Percentiles rank a stretch among this genome's conserved stretches.
Evolutionary conservation across 2,888 invertebrate species (phyloP).

Genomic region (Dicyrtomina minuta): DNA sequence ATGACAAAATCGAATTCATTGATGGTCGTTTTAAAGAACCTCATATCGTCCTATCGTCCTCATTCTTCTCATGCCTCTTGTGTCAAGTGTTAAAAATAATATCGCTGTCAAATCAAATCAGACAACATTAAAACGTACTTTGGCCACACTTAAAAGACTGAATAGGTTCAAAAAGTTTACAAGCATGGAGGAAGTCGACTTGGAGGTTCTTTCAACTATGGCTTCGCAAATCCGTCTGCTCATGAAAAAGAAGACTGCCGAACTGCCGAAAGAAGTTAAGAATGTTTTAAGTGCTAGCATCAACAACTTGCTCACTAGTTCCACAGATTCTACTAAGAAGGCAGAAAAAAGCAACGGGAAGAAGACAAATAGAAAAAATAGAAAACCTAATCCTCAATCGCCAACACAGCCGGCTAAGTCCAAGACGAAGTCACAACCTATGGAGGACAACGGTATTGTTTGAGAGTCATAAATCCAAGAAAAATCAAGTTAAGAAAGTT

Average conservation of each 20-base stretch:
- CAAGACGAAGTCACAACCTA: too few relatives aligned
- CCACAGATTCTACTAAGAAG: not conserved
- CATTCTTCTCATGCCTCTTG: slow-evolving; percentile 42
- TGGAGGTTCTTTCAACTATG: slow-evolving; percentile 22
- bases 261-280: slow-evolving; percentile 24
- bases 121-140: slow-evolving; percentile 18
- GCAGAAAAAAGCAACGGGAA: not conserved
- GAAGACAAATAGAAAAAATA: slow-evolving; percentile 1
- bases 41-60: slow-evolving; percentile 32
- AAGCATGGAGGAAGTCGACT: slow-evolving; percentile 22
- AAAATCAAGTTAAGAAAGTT: not conserved
- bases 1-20: slow-evolving; percentile 24
- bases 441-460: too few relatives aligned
- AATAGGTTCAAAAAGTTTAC: slow-evolving; percentile 31
- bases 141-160: slow-evolving; percentile 21
- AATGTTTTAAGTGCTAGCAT: slow-evolving; percentile 16
- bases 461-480: too few relatives aligned
- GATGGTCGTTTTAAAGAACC: slow-evolving; percentile 31
- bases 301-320: slow-evolving; percentile 6
- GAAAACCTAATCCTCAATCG: too few relatives aligned
- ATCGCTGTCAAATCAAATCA: slow-evolving; percentile 16
- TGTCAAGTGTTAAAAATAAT: slow-evolving; percentile 31
- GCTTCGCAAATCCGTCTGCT: slow-evolving; percentile 16
- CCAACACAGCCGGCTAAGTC: not conserved
- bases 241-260: slow-evolving; percentile 25